Evolutionary conservation across 2,797 vertebrate species (phyloP), one percentile per base, ranked within the genome.

Genomic region (Meriones psammophilus): DNA sequence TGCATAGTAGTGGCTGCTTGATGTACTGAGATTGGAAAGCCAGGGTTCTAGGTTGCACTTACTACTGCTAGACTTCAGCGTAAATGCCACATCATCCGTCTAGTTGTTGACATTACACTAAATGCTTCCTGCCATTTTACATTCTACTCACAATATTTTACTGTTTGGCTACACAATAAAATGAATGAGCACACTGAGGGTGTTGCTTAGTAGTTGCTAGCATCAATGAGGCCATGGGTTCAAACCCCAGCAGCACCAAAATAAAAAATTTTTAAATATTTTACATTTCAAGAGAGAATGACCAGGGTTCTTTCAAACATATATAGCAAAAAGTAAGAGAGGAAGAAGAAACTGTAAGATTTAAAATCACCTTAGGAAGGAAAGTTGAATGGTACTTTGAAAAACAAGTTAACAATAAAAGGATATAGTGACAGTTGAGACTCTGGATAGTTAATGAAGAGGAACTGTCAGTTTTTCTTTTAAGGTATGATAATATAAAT

Each of bases 201-300:
- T n/a, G 20, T 50, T 64, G 14, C 30, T 66, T 50, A 78, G 71
- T 4, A 33, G 33, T 66, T 50, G 46, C 20, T 71, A 56, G 46
- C n/a, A 36, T 89, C 33, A 10, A 3, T 50, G 73, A 89, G 73
- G 14, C 42, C 42, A 15, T 36, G 33, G 30, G 30, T 66, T 89
- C 60, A n/a, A 89, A 64, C 42, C 1, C 60, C 20, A 89, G 33
- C 39, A 54, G 42, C 42, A 64, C 42, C 42, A 66, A 50, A 58
- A 88, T 60, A 86, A 62, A 62, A 87, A 74, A 36, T 92, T 68
- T n/a, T 4, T 76, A 97, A 93, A 90, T 83, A 92, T 85, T 94
- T 81, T 6, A 76, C 88, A 9, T 91, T 94, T 95, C 81, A 96
- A 89, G 64, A 79, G 83, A 66, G 88, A 92, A 91, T 92, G 18